phyloP scores from a whole-genome alignment of 2,888 invertebrate species.

The Microchrysa polita region DNA sequence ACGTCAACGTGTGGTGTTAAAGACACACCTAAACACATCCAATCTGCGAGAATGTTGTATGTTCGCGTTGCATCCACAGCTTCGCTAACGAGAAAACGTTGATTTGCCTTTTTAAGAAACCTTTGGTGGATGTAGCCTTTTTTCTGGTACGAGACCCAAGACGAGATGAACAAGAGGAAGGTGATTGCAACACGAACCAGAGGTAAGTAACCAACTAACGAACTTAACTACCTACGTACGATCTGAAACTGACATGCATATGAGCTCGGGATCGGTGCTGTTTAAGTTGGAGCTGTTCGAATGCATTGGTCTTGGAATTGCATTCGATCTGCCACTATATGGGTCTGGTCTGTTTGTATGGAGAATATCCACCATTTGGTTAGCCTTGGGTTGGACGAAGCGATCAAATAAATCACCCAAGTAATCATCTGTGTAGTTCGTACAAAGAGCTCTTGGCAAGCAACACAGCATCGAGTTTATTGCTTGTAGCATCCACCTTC shows the following conservation, averaged over 20 bases:
- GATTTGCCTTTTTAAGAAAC: conserved; percentile 20
- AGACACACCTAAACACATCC: conserved; percentile 24
- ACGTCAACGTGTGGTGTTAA: conserved; percentile 5
- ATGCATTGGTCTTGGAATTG: conserved; percentile 6
- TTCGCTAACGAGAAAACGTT: conserved; percentile 36
- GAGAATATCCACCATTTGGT: no score
- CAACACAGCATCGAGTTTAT: conserved; percentile 14
- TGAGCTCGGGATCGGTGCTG: conserved; percentile 13
- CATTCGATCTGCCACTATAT: background rate
- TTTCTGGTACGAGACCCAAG: no score
- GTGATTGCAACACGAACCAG: no score
- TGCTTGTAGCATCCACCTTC: conserved; percentile 12
- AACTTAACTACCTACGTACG: no score
- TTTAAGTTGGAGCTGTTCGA: background rate
- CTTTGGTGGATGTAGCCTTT: background rate
- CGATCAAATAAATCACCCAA: conserved; percentile 41
- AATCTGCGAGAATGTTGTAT: conserved; percentile 1
- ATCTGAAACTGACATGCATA: conserved; percentile 25
- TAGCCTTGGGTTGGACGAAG: conserved; percentile 16
- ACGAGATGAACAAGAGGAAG: no score
- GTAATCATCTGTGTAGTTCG: conserved; percentile 31
- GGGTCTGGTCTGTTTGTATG: background rate
- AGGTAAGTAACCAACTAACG: conserved; percentile 4
- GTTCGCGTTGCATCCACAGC: conserved; percentile 24
- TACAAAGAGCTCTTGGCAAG: background rate